These are phyloP conservation scores for Hylaea fasciaria DNA, from an alignment of 2,888 invertebrate genomes.

Conservation along the genomic window DNA sequence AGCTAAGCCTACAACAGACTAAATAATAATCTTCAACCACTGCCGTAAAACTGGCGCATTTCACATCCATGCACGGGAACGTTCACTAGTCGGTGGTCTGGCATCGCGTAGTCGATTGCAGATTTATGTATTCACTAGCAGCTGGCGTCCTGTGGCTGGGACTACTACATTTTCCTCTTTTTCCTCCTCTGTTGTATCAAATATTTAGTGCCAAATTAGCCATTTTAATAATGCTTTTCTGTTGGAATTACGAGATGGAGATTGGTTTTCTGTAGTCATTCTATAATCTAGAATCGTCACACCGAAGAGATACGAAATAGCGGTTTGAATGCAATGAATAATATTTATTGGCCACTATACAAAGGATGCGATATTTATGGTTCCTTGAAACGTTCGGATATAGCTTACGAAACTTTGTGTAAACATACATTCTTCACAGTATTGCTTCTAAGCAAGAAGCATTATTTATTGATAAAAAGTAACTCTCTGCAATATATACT, in stretches of 20 bases:
- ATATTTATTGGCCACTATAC: conserved; percentile 36
- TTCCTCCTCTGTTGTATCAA: too few species aligned
- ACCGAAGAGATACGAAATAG: conserved; percentile 8
- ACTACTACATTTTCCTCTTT: background rate
- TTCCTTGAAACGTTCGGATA: conserved; percentile 26
- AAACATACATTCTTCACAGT: too few species aligned
- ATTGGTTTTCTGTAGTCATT: too few species aligned
- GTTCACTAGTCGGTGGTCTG: conserved; percentile 25
- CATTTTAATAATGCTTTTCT: too few species aligned
- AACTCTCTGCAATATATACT: too few species aligned
- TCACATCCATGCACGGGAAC: conserved; percentile 10
- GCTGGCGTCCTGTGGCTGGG: background rate
- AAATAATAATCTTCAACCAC: conserved; percentile 4
- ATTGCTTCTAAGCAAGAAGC: too few species aligned
- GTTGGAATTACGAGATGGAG: too few species aligned
- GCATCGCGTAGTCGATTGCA: conserved; percentile 9
- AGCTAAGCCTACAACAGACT: conserved; percentile 12
- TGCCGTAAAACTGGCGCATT: conserved; percentile 27
- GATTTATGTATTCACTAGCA: conserved; percentile 4
- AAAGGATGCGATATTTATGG: conserved; percentile 35
- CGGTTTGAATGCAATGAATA: conserved; percentile 30
- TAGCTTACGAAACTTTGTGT: background rate
- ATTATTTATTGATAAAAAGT: too few species aligned
- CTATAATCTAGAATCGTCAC: too few species aligned
- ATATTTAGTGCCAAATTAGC: too few species aligned